phyloP scores from a whole-genome alignment of 2,888 invertebrate species.

The Ommatoiulus sabulosus region DNA sequence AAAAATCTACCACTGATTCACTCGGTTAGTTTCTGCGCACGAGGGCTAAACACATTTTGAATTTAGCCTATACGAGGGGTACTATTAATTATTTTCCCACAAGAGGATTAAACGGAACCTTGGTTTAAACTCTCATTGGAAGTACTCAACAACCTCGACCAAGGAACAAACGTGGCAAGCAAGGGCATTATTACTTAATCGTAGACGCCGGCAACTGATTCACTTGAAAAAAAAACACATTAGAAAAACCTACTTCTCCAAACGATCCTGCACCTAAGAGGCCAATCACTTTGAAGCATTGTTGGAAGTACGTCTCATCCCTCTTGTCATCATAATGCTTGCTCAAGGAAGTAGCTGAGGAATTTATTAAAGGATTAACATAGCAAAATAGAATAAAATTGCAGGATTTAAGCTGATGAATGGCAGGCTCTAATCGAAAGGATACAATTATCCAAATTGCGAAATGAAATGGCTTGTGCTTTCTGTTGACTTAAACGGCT shows the following conservation, averaged over 20 bases:
- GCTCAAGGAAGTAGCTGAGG: slow-evolving; percentile 36
- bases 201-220: neutral
- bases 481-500: slow-evolving; percentile 60
- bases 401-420: no score
- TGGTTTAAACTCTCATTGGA: no score
- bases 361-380: neutral
- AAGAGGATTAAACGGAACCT: no score
- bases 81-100: neutral
- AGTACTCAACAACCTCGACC: no score
- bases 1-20: no score
- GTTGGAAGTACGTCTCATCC: slow-evolving; percentile 72
- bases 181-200: no score
- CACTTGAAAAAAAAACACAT: no score
- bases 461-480: slow-evolving; percentile 67
- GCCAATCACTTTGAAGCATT: slow-evolving; percentile 74
- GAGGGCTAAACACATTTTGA: no score
- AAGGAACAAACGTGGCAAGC: no score
- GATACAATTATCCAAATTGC: slow-evolving; percentile 64
- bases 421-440: neutral
- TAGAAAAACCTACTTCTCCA: slow-evolving; percentile 69
- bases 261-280: slow-evolving; percentile 81
- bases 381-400: no score
- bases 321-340: slow-evolving; percentile 55
- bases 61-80: neutral
- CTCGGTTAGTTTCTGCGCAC: no score